Evolutionary conservation across 2,113 vertebrate genomes (phyloP), one percentile per base, ranked within the genome.

Genomic region (Phocoena phocoena): DNA sequence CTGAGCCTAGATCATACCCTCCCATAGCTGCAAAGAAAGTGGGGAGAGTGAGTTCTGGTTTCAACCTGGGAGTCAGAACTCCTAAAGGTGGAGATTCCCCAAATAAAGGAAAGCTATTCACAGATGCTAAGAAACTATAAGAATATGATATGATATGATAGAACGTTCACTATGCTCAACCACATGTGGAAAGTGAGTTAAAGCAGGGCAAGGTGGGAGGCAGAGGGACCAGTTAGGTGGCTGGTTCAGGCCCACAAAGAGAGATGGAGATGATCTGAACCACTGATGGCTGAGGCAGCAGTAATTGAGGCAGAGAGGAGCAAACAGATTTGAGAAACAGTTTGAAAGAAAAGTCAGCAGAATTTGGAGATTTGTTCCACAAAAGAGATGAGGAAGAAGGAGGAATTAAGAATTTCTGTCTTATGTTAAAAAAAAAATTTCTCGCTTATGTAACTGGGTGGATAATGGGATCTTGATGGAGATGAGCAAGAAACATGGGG

Each of bases 331-430:
- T 67, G 79, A 93, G 28, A 80, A 86, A 83, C 2, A 23, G 23
- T 36, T 50, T 89, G 44, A 83, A 88, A 81, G 84, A 94, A 96
- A 93, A 90, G 8, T 36, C 21, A 84, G 68, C 67, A 90, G 65
- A 90, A 93, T 28, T 70, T 87, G 41, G 53, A 90, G 50, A 90
- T 81, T 83, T 68, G 26, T 33, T 83, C 31, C n/a, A 25, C 28
- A 58, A 76, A 17, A 36, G 44, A 84, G 58, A 70, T 21, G 20
- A 93, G 17, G 47, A 18, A 82, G 36, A 50, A 93, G 83, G 26
- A 88, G 38, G 50, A 86, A 83, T 86, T 94, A 83, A 95, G 87
- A 79, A 86, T 86, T 93, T 93, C 76, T 73, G 60, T 28, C 53
- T 87, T 87, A 38, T 8, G 55, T 58, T 58, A 26, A 36, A 23